Base-by-base conservation (phyloP, 2,888 invertebrate genomes). In the Pristionchus mayeri region DNA sequence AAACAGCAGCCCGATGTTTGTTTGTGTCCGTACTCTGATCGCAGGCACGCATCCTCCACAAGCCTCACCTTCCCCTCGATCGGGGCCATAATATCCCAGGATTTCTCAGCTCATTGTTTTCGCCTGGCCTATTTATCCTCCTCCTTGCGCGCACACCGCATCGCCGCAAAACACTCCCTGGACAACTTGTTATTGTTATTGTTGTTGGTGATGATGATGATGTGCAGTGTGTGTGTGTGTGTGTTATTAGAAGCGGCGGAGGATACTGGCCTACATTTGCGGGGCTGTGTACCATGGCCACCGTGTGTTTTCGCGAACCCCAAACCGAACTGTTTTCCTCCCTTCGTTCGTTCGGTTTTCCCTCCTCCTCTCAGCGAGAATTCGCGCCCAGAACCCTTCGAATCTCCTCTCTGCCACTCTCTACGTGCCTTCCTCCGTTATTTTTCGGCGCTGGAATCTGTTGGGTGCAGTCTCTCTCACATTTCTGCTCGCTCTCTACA, bases 171-270 rank as follows among this genome's bases (percentile, higher is more conserved):
- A n/a, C n/a, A n/a, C n/a, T n/a, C 54, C 24, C 54, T 57, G 63
- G 63, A 63, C 63, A 63, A 63, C 63, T 63, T 63, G 63, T 63
- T 63, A 63, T 63, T 63, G 34, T 63, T 63, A 21, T 63, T 63
- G 18, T 18, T 63, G 34, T 9, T n/a, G n/a, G 16, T 27, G 60
- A 24, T 24, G 54, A 21, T 24, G 54, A 52, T 52, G 54, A 21
- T 24, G 54, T n/a, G 44, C 44, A 6, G 44, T 13, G 44, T 9
- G 44, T 1, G 1, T 11, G 1, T 30, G 63, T 21, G 63, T n/a
- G 63, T 63, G 63, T 63, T 63, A 63, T 63, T 63, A 63, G 63
- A 63, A 63, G 63, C 34, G 63, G 63, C 30, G 3, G 60, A 30
- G 9, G n/a, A 63, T 30, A 63, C 63, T 63, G 63, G 63, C 63